Evolutionary conservation across 2,113 vertebrate genomes (phyloP), one percentile per base, ranked within the genome.

Genomic region (Eidolon helvum): DNA sequence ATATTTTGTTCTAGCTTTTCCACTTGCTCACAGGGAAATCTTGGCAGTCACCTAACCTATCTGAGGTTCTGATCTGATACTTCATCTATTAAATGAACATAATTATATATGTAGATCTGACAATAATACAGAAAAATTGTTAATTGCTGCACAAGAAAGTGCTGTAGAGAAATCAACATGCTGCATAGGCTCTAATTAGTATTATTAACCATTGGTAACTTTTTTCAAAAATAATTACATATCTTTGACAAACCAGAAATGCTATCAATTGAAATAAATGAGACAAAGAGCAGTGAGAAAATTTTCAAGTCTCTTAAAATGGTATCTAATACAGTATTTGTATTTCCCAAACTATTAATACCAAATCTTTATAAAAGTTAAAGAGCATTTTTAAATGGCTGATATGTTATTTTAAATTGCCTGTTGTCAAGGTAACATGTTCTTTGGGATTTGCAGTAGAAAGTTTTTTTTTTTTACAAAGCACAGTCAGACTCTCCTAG

Each of bases 351-450:
- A 75, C 14, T 68, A 15, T 24, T 40, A 30, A 19, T 38, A 61
- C 33, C 18, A 40, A 72, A 40, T 69, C 18, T 72, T 88, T 68
- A 12, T 91, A 94, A 97, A 97, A 96, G 59, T 38, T 94, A 95
- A 96, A 97, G 93, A 80, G 43, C 65, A 96, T 92, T 96, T 95
- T 95, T 97, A 78, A 38, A 48, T 97, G 83, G 77, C 78, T 97
- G 92, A 95, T 90, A 96, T 90, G 93, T 96, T 97, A 66, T 61
- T 98, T 79, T 92, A 84, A 72, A 79, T 85, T 68, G 7, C 24
- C 15, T 59, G 96, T 98, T 98, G 79, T 96, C 89, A 98, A 88
- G 95, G 97, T 91, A 98, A 98, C 86, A 33, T 2, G 68, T 19
- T 93, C n/a, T 66, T 95, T 96, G 43, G 89, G 82, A 96, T 98